A percentile compares a stretch with the other conserved stretches of the same genome.
phyloP scores from a whole-genome alignment of 2,113 vertebrate species.

The Megaptera novaeangliae region DNA sequence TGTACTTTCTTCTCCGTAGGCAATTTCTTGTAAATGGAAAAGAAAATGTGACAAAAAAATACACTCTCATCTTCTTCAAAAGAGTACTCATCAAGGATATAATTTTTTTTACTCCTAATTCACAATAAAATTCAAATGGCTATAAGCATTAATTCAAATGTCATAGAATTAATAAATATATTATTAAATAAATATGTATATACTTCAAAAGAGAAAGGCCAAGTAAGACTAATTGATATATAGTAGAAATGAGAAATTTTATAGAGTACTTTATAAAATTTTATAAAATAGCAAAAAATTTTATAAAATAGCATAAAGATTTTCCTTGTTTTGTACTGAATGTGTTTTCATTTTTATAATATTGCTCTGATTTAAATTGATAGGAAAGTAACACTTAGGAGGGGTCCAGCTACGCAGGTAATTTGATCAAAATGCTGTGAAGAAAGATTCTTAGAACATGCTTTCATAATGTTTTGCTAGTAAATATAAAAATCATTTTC shows the following conservation, averaged over 20 bases:
- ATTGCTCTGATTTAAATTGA: background rate
- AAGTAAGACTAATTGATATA: background rate
- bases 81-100: background rate
- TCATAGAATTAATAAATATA: background rate
- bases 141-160: background rate
- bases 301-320: background rate
- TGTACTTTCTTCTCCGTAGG: background rate
- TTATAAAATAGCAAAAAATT: background rate
- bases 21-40: background rate
- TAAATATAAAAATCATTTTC: constrained; percentile 20
- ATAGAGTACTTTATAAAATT: background rate
- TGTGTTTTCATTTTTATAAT: background rate
- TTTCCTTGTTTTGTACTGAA: background rate
- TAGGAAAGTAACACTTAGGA: background rate
- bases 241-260: background rate
- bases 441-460: background rate
- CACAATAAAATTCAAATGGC: background rate
- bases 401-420: background rate
- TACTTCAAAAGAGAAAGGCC: background rate
- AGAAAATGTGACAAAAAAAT: background rate
- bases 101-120: background rate
- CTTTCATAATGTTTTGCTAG: constrained; percentile 2
- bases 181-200: background rate
- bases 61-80: background rate
- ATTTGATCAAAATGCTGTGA: background rate